A percentile compares a stretch with the other conserved stretches of the same genome.
Evolutionary conservation across 2,797 vertebrate species (phyloP).

Genomic region (Malurus leucopterus): DNA sequence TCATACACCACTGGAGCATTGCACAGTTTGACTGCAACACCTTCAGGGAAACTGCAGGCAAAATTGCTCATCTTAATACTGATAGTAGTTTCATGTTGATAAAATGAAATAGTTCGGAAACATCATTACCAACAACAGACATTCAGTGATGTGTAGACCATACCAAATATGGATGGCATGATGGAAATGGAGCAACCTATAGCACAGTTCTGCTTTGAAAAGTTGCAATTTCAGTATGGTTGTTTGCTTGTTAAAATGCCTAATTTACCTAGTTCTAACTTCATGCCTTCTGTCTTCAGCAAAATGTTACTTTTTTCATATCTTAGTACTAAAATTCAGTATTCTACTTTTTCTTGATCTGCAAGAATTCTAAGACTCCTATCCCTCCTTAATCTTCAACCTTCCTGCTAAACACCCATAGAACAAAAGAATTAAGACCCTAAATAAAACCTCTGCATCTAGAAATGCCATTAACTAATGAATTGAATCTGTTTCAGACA

Average conservation of each 20-base stretch:
- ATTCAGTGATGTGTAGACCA: background rate
- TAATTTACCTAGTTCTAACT: background rate
- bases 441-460: background rate
- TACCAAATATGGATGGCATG: background rate
- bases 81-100: background rate
- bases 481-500: background rate
- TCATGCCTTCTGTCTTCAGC: background rate
- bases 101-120: background rate
- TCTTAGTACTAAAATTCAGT: background rate
- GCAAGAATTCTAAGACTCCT: background rate
- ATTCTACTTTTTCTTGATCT: background rate
- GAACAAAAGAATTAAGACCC: background rate
- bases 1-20: background rate
- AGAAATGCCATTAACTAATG: accelerated
- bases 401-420: background rate
- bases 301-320: background rate
- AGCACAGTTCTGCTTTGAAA: background rate
- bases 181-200: background rate
- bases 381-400: background rate
- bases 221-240: background rate
- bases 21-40: background rate
- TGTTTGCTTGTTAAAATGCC: background rate
- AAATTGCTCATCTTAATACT: background rate
- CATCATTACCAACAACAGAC: background rate
- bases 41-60: background rate